phyloP scores from a whole-genome alignment of 2,797 vertebrate genomes.

The Darevskia nairensis region DNA sequence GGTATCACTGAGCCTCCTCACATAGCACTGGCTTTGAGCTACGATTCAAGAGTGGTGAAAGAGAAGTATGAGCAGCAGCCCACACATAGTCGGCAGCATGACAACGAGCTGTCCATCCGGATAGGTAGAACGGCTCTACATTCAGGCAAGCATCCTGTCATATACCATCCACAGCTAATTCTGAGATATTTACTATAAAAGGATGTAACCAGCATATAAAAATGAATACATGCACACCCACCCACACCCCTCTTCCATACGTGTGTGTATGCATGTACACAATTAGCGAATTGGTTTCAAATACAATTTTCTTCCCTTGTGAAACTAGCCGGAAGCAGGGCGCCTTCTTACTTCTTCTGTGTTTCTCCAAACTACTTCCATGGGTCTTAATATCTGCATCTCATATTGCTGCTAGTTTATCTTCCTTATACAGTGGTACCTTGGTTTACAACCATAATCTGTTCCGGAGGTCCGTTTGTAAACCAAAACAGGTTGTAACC shows the following conservation, averaged over 20 bases:
- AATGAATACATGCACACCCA: background rate
- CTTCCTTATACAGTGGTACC: background rate
- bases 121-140: constrained; percentile 92
- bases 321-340: background rate
- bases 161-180: constrained; percentile 73
- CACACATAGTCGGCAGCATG: constrained; percentile 30
- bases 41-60: constrained; percentile 77
- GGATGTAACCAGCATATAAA: constrained; percentile 20
- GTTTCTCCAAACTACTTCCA: constrained; percentile 54
- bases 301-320: background rate
- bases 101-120: constrained; percentile 88
- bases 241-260: background rate
- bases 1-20: constrained; percentile 84
- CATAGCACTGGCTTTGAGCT: constrained; percentile 77
- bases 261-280: background rate
- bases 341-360: background rate
- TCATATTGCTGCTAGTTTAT: constrained; percentile 42
- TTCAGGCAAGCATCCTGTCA: constrained; percentile 95
- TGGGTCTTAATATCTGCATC: constrained; percentile 27
- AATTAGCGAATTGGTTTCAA: background rate
- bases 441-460: too few relatives aligned
- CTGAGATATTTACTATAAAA: background rate
- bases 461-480: too few relatives aligned
- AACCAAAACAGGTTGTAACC: too few relatives aligned
- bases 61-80: constrained; percentile 78